Base-by-base conservation (phyloP, 2,888 invertebrate species). In the Miltochrista miniata region DNA sequence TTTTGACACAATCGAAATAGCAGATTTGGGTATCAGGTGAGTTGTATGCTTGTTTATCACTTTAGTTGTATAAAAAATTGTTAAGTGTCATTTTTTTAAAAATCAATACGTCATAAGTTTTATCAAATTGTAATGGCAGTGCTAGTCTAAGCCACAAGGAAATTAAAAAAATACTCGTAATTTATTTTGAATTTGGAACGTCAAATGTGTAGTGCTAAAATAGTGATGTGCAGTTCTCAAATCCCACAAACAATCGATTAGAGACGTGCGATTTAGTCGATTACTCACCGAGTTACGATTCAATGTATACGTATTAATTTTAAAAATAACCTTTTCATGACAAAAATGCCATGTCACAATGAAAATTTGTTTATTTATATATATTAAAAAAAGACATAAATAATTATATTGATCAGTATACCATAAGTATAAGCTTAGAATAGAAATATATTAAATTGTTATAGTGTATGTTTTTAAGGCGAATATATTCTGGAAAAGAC, bases 321-420 rank as follows among this genome's bases (percentile, higher is more conserved):
- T 60, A 60, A 18, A 58, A 58, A 42, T 42, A 54, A 51, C 51
- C 50, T 56, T 37, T 58, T 62, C 71, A 76, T 78, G 76, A 76
- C 74, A 65, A 61, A 65, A 61, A 54, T 36, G 58, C 67, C 68
- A 64, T 72, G 76, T 76, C 74, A 59, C 64, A 71, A 61, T 61
- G 56, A 65, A 61, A 59, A 34, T 61, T 62, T 54, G 44, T 65
- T 72, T 65, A 70, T 68, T 68, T 64, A 62, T 68, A 61, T 64
- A 60, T 69, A 61, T 64, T 59, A 69, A 76, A 40, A 50, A 79
- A 75, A 78, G 74, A 79, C 73, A 76, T 72, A 60, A 68, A 71
- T 72, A 74, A 74, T 66, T 73, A 74, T 80, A 81, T 74, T 72
- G 68, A 69, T 61, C 70, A 60, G 87, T 85, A 85, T 85, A 85